Evolutionary conservation across 30 jellyfish, hydroid and myxozoan species (phyloP), one percentile per base, ranked within the genome.

Genomic region (Calvadosia cruxmelitensis): DNA sequence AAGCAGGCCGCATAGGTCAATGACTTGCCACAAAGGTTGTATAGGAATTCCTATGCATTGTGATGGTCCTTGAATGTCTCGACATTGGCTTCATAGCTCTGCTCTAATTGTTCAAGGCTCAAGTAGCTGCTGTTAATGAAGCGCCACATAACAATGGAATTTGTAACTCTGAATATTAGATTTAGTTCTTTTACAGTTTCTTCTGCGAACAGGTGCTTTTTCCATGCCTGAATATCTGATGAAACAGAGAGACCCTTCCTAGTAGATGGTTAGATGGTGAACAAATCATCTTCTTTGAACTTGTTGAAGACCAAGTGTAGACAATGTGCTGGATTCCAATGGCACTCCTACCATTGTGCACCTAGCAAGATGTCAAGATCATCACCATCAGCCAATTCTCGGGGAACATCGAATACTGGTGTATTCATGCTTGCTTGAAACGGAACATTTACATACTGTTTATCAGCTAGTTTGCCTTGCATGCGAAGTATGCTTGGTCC

Each of bases 401-500:
- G 57, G 10, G 20, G 20, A 5, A 42, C 57, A 42, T 42, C 20
- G 20, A 42, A 42, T 10, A 73, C 24, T 62, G 84, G 84, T 33
- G 31, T 57, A 73, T 73, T 73, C 76, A 73, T 61, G 12, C 27
- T 33, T 5, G 61, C 42, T 16, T 42, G 50, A 57, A 57, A 53
- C 16, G 68, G 78, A 2, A 25, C 64, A 62, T 57, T 73, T 49
- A 53, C 28, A 24, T 64, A 64, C 62, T 64, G 73, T 27, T 53
- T 53, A 64, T 64, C 73, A 20, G 73, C 30, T 7, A 52, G 72
- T 52, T 53, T 50, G n/a, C 81, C 81, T 52, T 71, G 81, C 50
- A 71, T 15, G 36, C 52, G 81, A 28, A 69, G 29, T 42, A 64
- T 2, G 3, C n/a, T 23, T 3, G 13, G 57, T 10, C 57, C 50